Conservation (phyloP, 1,140 invertebrate species). For the Odontomachus brunneus region DNA sequence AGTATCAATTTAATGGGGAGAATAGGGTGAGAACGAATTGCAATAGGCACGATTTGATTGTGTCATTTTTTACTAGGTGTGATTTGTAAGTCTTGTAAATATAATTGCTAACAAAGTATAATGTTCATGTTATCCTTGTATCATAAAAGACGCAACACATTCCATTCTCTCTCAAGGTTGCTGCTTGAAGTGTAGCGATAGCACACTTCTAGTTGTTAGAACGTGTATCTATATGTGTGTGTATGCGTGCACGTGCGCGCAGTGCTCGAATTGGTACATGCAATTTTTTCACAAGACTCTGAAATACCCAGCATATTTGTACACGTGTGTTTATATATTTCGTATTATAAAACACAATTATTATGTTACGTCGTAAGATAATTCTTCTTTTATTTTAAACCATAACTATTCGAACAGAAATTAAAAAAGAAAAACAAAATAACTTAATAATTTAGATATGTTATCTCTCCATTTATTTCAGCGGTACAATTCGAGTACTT, state of each 20-base stretch:
- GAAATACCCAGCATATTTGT: neutral
- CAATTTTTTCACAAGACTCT: neutral
- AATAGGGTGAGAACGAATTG: slow-evolving; percentile 69
- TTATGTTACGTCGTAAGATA: neutral
- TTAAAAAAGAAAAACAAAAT: neutral
- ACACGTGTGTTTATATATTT: too few species aligned
- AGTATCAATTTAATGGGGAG: slow-evolving; percentile 12
- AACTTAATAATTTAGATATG: neutral
- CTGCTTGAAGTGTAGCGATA: slow-evolving; percentile 73
- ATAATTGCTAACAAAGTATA: slow-evolving; percentile 81
- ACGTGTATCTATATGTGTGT: slow-evolving; percentile 75
- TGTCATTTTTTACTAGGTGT: slow-evolving; percentile 79
- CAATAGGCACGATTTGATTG: slow-evolving; percentile 75
- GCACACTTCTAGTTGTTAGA: slow-evolving; percentile 74
- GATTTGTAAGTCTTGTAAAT: slow-evolving; percentile 85
- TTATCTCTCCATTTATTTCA: neutral
- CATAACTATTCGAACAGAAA: neutral
- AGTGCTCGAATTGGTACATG: slow-evolving; percentile 35
- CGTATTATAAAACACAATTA: neutral
- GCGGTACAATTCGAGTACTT: slow-evolving; percentile 33
- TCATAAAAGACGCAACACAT: slow-evolving; percentile 83
- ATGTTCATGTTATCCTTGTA: slow-evolving; percentile 81
- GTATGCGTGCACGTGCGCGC: slow-evolving; percentile 62
- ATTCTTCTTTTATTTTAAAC: neutral
- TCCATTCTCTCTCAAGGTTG: slow-evolving; percentile 79